Evolutionary conservation across 2,113 vertebrate species (phyloP), one percentile per base, ranked within the genome.

Genomic region (Cavia porcellus): DNA sequence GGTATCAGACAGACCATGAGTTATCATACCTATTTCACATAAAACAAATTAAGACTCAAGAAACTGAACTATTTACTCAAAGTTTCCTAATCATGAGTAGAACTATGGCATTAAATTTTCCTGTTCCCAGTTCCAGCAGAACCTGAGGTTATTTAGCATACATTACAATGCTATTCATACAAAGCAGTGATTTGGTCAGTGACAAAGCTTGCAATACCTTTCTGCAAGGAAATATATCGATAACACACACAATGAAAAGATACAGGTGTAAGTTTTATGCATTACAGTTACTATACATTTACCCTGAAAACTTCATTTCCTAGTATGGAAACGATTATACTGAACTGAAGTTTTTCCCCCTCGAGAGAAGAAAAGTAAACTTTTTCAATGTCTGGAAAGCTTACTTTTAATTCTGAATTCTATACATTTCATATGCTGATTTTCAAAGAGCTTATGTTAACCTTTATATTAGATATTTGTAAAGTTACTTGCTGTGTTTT

Each of bases 381-480:
- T 70, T 77, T 95, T 89, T 81, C 12, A 94, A 95, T 95, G 87
- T 92, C 45, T 64, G 1, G 1, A 96, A 85, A 0, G 57, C 45
- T 97, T 96, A 96, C 95, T 93, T 96, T 98, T 82, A 90, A 85
- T 75, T 92, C 87, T 93, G 28, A 79, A 88, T 97, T 87, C 17
- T 79, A 14, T 14, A 90, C 85, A 94, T 95, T 91, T 96, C 70
- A 93, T 61, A 19, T 82, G 38, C 32, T 92, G 45, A 91, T 98
- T 96, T 97, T 38, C 90, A 24, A 22, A 75, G 28, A 94, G 50
- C 6, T 77, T 86, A 72, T 91, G 20, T 68, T 97, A 96, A 98
- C 61, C 83, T 81, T 52, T 96, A 92, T 92, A 25, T 52, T 97
- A 98, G 96, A 77, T 85, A 88, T 86, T 97, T 98, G 96, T 94